phyloP scores from a whole-genome alignment of 2,888 invertebrate species.

The Pocota personata region DNA sequence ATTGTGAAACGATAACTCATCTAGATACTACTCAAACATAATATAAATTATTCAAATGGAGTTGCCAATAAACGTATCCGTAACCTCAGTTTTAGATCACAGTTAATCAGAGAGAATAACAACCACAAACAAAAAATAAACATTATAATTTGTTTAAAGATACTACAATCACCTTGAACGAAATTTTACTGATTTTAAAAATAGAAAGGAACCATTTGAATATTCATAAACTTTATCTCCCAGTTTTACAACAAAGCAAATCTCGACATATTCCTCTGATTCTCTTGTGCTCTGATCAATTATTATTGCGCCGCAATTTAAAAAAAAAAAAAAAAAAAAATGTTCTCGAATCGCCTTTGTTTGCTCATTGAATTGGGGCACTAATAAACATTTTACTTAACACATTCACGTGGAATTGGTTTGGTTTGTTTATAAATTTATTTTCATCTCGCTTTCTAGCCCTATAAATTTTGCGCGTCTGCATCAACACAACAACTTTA shows the following conservation, averaged over 20 bases:
- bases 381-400: slow-evolving; percentile 4
- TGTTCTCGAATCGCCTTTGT: background rate
- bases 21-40: background rate
- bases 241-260: background rate
- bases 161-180: background rate
- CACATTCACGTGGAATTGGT: background rate
- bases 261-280: background rate
- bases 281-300: background rate
- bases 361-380: background rate
- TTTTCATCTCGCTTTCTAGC: background rate
- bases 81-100: too few species aligned
- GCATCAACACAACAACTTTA: background rate
- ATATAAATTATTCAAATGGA: background rate
- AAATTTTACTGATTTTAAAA: background rate
- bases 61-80: background rate
- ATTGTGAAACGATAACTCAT: background rate
- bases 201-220: background rate
- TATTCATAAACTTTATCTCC: background rate
- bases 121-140: background rate
- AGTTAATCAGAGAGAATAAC: background rate
- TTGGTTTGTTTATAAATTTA: background rate
- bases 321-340: too few species aligned
- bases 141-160: background rate
- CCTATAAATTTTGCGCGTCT: background rate
- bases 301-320: background rate